Evolutionary conservation across 1,140 invertebrate genomes (phyloP).

Genomic region (Lepidurus arcticus): DNA sequence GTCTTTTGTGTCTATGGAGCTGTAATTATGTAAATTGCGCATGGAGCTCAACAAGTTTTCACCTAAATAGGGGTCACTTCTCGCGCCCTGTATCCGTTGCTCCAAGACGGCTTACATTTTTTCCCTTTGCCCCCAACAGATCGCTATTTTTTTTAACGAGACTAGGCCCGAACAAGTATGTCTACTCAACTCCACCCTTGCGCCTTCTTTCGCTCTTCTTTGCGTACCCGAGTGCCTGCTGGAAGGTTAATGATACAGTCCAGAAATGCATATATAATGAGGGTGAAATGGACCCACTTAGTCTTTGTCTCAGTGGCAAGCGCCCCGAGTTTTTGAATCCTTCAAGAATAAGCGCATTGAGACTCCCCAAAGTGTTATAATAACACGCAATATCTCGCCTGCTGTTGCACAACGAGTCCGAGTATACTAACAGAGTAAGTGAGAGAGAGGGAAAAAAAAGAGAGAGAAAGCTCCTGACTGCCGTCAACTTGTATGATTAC

Average conservation of each 20-base stretch:
- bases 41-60: background rate
- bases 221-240: no score
- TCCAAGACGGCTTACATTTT: background rate
- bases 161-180: background rate
- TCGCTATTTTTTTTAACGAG: no score
- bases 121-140: no score
- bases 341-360: background rate
- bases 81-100: background rate
- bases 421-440: no score
- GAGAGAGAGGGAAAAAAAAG: no score
- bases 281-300: background rate
- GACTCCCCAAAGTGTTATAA: background rate
- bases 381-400: background rate
- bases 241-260: background rate
- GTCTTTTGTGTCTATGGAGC: background rate
- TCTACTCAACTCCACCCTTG: background rate
- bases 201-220: background rate
- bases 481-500: no score
- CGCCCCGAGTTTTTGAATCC: no score
- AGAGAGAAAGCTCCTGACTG: no score
- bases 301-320: no score
- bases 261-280: conserved; percentile 15
- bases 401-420: background rate
- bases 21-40: conserved; percentile 10
- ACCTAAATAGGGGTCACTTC: background rate